Evolutionary conservation across 2,113 vertebrate species (phyloP).

Genomic region (Barbus barbus): DNA sequence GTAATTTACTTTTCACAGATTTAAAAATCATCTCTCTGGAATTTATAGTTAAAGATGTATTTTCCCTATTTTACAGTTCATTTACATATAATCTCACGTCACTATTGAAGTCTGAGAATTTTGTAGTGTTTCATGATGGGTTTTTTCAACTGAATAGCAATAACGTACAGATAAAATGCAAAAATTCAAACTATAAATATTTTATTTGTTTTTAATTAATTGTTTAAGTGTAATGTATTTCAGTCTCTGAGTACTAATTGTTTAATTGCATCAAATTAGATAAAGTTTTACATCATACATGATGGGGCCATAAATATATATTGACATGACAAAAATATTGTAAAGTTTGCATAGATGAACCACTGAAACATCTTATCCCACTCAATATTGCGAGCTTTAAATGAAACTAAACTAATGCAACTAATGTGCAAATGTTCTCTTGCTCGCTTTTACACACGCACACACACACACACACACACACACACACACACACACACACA

Average conservation of each 20-base stretch:
- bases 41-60: not conserved
- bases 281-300: not conserved
- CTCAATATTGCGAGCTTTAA: not conserved
- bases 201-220: not conserved
- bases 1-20: not conserved
- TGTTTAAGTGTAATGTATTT: not conserved
- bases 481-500: constrained; percentile 37
- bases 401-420: not conserved
- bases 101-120: not conserved
- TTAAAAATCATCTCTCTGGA: not conserved
- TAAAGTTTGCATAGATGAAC: not conserved
- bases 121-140: not conserved
- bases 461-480: constrained; percentile 30
- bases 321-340: not conserved
- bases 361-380: not conserved
- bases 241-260: not conserved
- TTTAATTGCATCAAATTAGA: not conserved
- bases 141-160: not conserved
- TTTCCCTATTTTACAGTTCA: not conserved
- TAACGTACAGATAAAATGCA: not conserved
- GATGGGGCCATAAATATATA: not conserved
- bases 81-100: not conserved
- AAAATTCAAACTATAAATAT: not conserved
- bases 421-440: constrained; percentile 38
- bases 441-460: constrained; percentile 1